A percentile compares a stretch with the other conserved stretches of the same genome.
phyloP scores from a whole-genome alignment of 2,797 vertebrate genomes.

The Crenuchus spilurus region DNA sequence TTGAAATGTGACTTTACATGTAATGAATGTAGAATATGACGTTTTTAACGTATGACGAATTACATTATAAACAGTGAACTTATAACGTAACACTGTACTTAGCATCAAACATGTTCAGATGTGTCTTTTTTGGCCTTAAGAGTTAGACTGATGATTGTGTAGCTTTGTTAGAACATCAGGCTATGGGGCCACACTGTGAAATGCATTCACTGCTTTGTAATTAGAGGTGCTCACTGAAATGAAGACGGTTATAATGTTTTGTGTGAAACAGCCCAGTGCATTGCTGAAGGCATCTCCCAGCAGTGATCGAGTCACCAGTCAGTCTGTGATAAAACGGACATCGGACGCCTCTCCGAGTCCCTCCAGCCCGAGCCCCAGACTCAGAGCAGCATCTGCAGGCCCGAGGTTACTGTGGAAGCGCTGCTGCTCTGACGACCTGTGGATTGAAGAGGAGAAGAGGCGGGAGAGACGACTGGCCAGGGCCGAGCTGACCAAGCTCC shows the following conservation, averaged over 20 bases:
- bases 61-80: too few species aligned
- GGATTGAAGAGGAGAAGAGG: constrained; percentile 83
- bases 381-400: constrained; percentile 56
- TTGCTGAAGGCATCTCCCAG: constrained; percentile 58
- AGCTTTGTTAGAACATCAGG: too few species aligned
- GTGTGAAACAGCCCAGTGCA: constrained; percentile 13
- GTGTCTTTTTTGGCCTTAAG: too few species aligned
- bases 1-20: too few species aligned
- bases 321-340: constrained; percentile 64
- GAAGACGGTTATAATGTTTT: constrained; percentile 1
- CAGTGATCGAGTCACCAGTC: constrained; percentile 62
- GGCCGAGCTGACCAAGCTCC: constrained; percentile 62
- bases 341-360: constrained; percentile 54
- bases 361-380: constrained; percentile 46
- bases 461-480: constrained; percentile 71
- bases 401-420: constrained; percentile 49
- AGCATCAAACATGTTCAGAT: too few species aligned
- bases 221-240: background rate
- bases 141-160: too few species aligned
- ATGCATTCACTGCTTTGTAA: background rate
- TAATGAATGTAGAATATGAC: too few species aligned
- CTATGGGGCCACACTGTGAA: too few species aligned
- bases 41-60: too few species aligned
- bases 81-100: too few species aligned
- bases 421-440: constrained; percentile 83